Evolutionary conservation across 1,140 invertebrate genomes (phyloP), one percentile per base, ranked within the genome.

Genomic region (Brachionus rubens): DNA sequence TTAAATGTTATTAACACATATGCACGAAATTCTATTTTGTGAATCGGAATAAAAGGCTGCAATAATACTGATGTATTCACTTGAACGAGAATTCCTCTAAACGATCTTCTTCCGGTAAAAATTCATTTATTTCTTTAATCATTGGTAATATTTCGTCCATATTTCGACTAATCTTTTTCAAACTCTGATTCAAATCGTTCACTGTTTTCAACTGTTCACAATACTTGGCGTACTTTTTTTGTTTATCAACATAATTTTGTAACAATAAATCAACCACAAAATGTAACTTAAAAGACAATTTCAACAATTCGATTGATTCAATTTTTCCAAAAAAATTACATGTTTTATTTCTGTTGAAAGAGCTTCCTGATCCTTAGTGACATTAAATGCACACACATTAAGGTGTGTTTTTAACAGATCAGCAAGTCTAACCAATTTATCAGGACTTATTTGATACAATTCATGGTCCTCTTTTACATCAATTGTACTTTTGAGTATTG

Each of bases 71-170:
- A n/a, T n/a, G n/a, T 36, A 9, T 41, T 65, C 26, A 65, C 50
- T 46, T 16, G 24, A 72, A 72, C 5, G 43, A 30, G 50, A 72
- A 72, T 72, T 72, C 50, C 26, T 72, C 68, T 33, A 72, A 41
- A 33, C 68, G 43, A 10, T 72, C 68, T 36, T 54, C 19, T 50
- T 72, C 68, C 3, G 68, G 68, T 14, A 72, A 10, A 16, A 72
- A 50, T 48, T 72, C 50, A 50, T 72, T 72, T 21, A 72, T 72
- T 21, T 48, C 47, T 48, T 72, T 54, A 12, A 72, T 72, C 68
- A 72, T 72, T 40, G 68, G 68, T 33, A 72, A 54, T 33, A 72
- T 72, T 72, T 72, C 68, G 46, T 72, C 68, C 43, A 72, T 72
- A 21, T 72, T 72, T 24, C 68, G 19, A 10, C 36, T 47, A 24